phyloP scores from a whole-genome alignment of 30 jellyfish, hydroid and myxozoan genomes.

The Hydra vulgaris region DNA sequence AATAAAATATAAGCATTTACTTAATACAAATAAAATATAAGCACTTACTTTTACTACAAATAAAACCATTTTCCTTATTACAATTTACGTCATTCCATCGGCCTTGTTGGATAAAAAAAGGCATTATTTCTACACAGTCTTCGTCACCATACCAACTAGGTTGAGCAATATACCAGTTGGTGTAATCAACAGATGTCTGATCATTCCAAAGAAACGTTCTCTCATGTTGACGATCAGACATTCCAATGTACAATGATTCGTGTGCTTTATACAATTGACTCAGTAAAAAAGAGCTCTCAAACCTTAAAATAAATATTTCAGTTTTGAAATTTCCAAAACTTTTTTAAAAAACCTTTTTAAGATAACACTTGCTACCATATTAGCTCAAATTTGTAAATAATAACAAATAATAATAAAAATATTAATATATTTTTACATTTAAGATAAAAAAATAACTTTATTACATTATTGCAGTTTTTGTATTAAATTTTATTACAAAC shows the following conservation, averaged over 20 bases:
- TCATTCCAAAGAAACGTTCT: constrained; percentile 77
- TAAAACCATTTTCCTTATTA: constrained; percentile 41
- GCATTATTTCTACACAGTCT: constrained; percentile 78
- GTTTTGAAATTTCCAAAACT: too few species aligned
- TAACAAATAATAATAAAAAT: too few species aligned
- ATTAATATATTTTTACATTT: too few species aligned
- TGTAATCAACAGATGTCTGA: constrained; percentile 54
- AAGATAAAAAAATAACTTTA: too few species aligned
- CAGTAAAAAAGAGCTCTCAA: constrained; percentile 64
- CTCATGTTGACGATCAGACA: constrained; percentile 57
- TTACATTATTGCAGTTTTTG: too few species aligned
- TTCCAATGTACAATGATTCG: constrained; percentile 53
- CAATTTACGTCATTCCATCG: constrained; percentile 82
- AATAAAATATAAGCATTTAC: too few species aligned
- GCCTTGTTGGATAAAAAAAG: constrained; percentile 49
- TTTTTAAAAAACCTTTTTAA: too few species aligned
- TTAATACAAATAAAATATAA: too few species aligned
- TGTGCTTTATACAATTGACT: constrained; percentile 49
- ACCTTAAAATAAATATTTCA: constrained; percentile 19
- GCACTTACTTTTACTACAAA: constrained; percentile 73
- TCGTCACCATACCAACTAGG: constrained; percentile 79
- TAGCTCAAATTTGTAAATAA: too few species aligned
- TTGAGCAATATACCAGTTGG: constrained; percentile 65
- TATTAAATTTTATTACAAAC: too few species aligned
- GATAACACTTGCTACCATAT: too few species aligned